These are phyloP conservation scores for Drosophila prosaltans DNA, from an alignment of 1,140 invertebrate species.

Conservation along the genomic window DNA sequence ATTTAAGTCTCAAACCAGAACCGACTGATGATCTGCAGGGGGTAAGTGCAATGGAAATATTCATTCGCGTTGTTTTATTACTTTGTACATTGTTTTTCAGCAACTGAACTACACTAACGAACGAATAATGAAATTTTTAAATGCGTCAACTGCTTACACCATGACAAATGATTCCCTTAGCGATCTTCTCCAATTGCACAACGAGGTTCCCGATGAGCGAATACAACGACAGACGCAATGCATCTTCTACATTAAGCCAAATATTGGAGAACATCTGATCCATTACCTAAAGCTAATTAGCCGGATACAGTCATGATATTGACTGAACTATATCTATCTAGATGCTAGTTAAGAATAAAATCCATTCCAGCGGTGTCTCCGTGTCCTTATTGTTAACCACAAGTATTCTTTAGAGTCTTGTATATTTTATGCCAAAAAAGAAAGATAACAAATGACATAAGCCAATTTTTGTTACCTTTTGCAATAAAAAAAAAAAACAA, in stretches of 20 bases:
- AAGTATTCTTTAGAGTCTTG: constrained; percentile 44
- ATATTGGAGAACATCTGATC: constrained; percentile 69
- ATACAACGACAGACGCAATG: constrained; percentile 62
- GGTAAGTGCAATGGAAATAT: constrained; percentile 38
- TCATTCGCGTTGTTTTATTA: background rate
- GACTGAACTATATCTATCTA: constrained; percentile 17
- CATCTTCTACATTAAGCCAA: constrained; percentile 71
- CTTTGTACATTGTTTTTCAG: constrained; percentile 20
- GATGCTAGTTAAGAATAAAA: constrained; percentile 25
- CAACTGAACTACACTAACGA: constrained; percentile 73
- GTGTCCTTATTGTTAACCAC: constrained; percentile 27
- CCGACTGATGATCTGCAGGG: constrained; percentile 55
- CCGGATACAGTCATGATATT: constrained; percentile 47
- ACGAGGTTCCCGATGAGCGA: constrained; percentile 40
- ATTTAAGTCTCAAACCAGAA: constrained; percentile 57
- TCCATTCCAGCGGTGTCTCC: constrained; percentile 21
- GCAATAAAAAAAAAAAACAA: constrained; percentile 44
- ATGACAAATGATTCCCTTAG: constrained; percentile 54
- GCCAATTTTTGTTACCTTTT: constrained; percentile 54
- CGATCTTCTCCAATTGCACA: constrained; percentile 59
- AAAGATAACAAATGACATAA: constrained; percentile 35
- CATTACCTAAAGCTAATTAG: constrained; percentile 69
- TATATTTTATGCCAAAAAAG: constrained; percentile 49
- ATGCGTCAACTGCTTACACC: constrained; percentile 49
- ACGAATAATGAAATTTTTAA: constrained; percentile 73